A percentile compares a stretch with the other conserved stretches of the same genome.
Conservation (phyloP, 1,140 invertebrate genomes). For the Drosophila ironensis region DNA sequence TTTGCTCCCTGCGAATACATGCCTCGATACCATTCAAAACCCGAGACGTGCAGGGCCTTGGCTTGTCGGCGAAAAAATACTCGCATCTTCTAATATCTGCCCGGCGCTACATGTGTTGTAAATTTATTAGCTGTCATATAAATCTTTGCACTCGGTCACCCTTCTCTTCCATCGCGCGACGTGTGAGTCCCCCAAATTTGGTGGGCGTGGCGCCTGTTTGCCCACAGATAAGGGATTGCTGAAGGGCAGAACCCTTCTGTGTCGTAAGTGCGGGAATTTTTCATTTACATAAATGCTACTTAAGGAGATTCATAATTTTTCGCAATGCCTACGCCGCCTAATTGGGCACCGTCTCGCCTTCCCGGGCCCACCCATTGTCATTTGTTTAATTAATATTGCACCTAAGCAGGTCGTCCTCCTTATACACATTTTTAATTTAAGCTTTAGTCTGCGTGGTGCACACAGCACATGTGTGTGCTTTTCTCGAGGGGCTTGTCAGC, state of each 20-base stretch:
- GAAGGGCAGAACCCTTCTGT: constrained; percentile 42
- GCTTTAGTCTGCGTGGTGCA: too few species aligned
- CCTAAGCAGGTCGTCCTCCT: constrained; percentile 26
- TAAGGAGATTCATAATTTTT: constrained; percentile 59
- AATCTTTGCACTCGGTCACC: constrained; percentile 70
- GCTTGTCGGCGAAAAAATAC: constrained; percentile 55
- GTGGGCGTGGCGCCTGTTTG: constrained; percentile 24
- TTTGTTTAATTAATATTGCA: constrained; percentile 64
- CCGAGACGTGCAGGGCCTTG: constrained; percentile 40
- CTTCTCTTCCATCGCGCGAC: constrained; percentile 7
- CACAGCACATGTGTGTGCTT: background rate
- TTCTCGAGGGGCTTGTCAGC: background rate
- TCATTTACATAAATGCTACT: constrained; percentile 71
- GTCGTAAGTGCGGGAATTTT: constrained; percentile 40
- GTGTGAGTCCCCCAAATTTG: constrained; percentile 32
- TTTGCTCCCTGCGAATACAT: constrained; percentile 33
- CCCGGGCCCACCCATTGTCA: constrained; percentile 35
- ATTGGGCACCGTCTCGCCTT: constrained; percentile 27
- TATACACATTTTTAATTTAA: too few species aligned
- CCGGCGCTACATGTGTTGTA: constrained; percentile 69
- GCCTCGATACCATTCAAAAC: constrained; percentile 71
- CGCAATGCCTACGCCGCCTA: constrained; percentile 7
- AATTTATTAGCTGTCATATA: constrained; percentile 81
- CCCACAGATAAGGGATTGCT: constrained; percentile 28
- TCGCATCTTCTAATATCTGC: constrained; percentile 69